Conservation (phyloP, 2,797 vertebrate genomes). For the Dendrocincla fuliginosa region DNA sequence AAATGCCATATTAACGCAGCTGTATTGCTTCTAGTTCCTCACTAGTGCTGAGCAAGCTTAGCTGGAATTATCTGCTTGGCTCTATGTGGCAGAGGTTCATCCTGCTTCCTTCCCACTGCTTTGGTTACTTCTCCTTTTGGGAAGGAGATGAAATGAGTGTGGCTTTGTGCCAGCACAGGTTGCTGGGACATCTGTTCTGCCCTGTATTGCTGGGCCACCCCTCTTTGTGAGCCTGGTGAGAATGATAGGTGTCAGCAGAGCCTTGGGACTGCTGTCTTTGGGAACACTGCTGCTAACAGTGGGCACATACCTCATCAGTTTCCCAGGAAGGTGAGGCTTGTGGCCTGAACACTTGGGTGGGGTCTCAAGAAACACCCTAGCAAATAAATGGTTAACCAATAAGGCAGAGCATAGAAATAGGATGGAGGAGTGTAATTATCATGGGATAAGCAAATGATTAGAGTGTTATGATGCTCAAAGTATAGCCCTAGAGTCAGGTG, state of each 20-base stretch:
- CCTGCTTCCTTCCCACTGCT: not conserved
- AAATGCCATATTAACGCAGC: constrained; percentile 10
- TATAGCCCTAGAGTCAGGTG: constrained; percentile 53
- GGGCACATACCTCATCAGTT: not conserved
- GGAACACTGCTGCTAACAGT: not conserved
- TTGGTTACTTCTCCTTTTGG: not conserved
- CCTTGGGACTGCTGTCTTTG: not conserved
- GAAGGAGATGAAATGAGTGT: not conserved
- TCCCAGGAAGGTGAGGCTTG: not conserved
- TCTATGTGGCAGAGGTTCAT: not conserved
- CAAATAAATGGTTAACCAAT: constrained; percentile 61
- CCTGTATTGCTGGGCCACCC: not conserved
- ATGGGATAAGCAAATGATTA: constrained; percentile 67
- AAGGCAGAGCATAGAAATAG: constrained; percentile 21
- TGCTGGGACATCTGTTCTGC: not conserved
- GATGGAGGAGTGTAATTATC: constrained; percentile 58
- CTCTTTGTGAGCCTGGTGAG: not conserved
- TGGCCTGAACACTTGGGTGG: not conserved
- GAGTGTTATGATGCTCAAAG: constrained; percentile 69
- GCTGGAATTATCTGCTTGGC: not conserved
- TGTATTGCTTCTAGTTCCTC: not conserved
- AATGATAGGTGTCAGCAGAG: not conserved
- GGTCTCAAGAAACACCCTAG: not conserved
- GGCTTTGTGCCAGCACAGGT: not conserved
- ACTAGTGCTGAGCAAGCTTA: constrained; percentile 12